These are phyloP conservation scores for Lanius ludovicianus DNA, from an alignment of 2,113 vertebrate species.

Conservation along the genomic window DNA sequence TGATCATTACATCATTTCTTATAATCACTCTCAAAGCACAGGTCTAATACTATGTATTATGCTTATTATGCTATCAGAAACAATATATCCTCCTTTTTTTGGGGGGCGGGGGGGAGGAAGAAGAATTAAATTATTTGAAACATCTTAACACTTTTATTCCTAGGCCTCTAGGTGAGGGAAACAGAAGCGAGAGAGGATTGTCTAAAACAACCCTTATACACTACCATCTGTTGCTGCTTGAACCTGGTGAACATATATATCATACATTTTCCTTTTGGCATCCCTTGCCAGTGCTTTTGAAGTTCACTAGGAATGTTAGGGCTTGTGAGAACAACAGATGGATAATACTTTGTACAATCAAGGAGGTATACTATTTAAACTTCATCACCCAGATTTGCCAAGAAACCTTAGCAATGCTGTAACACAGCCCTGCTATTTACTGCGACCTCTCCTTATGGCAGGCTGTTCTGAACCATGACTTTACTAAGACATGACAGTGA, in stretches of 20 bases:
- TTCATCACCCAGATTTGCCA: background rate
- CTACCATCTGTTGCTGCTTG: background rate
- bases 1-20: background rate
- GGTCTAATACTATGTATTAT: background rate
- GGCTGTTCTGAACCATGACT: background rate
- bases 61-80: background rate
- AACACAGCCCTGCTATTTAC: background rate
- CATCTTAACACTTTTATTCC: background rate
- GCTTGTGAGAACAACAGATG: slow-evolving; percentile 28
- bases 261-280: background rate
- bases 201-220: background rate
- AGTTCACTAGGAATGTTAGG: background rate
- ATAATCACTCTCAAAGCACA: background rate
- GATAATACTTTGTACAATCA: background rate
- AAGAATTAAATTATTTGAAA: background rate
- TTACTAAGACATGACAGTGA: background rate
- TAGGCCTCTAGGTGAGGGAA: background rate
- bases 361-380: background rate
- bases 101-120: background rate
- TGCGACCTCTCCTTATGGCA: background rate
- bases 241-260: background rate
- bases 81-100: background rate
- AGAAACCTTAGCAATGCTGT: background rate
- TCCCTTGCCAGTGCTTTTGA: background rate
- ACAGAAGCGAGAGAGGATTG: background rate